These are phyloP conservation scores for Phalacrocorax carbo DNA, from an alignment of 2,113 vertebrate genomes.

Conservation along the genomic window DNA sequence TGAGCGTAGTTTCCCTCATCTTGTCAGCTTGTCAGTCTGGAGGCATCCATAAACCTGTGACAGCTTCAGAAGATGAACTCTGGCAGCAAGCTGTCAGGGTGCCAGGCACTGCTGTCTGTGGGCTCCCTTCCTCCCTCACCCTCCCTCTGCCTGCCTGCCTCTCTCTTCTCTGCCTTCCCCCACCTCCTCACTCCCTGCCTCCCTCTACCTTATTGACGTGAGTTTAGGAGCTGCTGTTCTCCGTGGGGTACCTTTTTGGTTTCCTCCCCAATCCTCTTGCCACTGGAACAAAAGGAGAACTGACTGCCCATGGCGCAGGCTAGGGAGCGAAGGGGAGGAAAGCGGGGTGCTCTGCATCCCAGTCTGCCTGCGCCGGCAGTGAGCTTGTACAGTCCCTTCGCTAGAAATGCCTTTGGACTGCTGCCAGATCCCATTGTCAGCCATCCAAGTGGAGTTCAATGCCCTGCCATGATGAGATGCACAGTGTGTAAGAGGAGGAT, in stretches of 20 bases:
- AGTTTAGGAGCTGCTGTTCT: background rate
- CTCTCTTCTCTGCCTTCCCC: background rate
- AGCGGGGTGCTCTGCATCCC: background rate
- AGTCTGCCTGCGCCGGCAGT: background rate
- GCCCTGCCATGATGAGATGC: background rate
- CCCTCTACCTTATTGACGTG: background rate
- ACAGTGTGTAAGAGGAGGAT: background rate
- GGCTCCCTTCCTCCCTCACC: background rate
- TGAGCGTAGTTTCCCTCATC: background rate
- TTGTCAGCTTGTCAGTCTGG: constrained; percentile 36
- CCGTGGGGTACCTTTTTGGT: background rate
- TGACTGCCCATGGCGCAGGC: background rate
- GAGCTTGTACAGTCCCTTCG: background rate
- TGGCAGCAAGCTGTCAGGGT: background rate
- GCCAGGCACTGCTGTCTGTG: background rate
- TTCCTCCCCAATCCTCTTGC: background rate
- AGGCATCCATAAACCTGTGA: constrained; percentile 16
- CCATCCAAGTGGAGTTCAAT: background rate
- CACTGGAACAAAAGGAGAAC: background rate
- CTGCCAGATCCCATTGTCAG: constrained; percentile 39
- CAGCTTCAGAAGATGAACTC: background rate
- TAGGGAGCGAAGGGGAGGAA: background rate
- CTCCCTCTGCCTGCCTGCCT: background rate
- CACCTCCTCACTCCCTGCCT: background rate
- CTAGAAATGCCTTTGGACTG: constrained; percentile 45